Evolutionary conservation across 2,113 vertebrate genomes (phyloP), one percentile per base, ranked within the genome.

Genomic region (Antennarius striatus): DNA sequence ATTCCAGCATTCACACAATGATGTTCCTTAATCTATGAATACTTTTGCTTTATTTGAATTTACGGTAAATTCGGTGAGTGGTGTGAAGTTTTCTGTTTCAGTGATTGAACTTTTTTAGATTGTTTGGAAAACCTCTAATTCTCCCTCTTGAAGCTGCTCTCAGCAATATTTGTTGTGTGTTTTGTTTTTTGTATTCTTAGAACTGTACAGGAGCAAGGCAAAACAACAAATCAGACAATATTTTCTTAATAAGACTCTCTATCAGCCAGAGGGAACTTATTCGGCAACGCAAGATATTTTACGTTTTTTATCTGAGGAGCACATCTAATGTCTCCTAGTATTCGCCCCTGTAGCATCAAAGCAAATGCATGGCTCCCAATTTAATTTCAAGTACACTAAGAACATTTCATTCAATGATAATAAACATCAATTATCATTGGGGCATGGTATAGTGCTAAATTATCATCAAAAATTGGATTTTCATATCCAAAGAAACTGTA

Each of bases 351-450:
- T 67, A 14, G 87, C 62, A 0, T 75, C 76, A 77, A 56, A 84
- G 75, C 58, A 73, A 87, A 84, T 63, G 61, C 55, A 75, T 51
- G 62, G 67, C 83, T 84, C 60, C 77, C 74, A 61, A 77, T 85
- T 89, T 75, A 81, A 86, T 87, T 89, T 82, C 85, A 84, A 81
- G 87, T 70, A 79, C 74, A 71, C 76, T 67, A 87, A 82, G 81
- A 83, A 84, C 81, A 84, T 87, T 87, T 81, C 62, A 77, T 71
- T 85, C 59, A 77, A 77, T 69, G 77, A 86, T 84, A 87, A 82
- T 73, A 79, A 58, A 75, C 69, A 84, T 86, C 85, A 84, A 68
- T 87, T 84, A 84, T 82, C 53, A 80, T 87, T 80, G 80, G 69
- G 66, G 71, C 0, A 45, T 69, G 68, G 56, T 62, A 66, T 29